Evolutionary conservation across 2,888 invertebrate genomes (phyloP), one percentile per base, ranked within the genome.

Genomic region (Agrilus cyanescens): DNA sequence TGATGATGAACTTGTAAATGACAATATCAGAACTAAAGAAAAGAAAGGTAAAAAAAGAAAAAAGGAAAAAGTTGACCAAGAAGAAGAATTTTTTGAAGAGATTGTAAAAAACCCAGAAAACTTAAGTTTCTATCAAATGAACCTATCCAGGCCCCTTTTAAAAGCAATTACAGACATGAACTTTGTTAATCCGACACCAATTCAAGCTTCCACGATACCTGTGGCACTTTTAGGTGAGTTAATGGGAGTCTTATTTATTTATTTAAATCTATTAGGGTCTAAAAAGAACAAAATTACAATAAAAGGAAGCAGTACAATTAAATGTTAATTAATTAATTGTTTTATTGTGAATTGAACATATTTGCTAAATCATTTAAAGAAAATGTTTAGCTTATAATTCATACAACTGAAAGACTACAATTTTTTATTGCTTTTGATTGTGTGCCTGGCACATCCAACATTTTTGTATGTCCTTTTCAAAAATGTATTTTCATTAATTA

Each of bases 131-230:
- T 87, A 91, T 62, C 89, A 94, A 71, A 94, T 98, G 93, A 95
- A 96, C 67, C 70, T 97, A 16, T 96, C 96, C 0, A 73, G 96
- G 45, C 96, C 96, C 0, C 67, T 98, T 25, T 72, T 97, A 59
- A 93, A 95, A 63, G 88, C 96, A 0, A 83, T 97, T 33, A 81
- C 83, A 1, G 75, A 82, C 2, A 75, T 96, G 66, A 90, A 89
- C 53, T 97, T 86, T 66, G 80, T 85, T 4, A 86, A 89, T 60
- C 97, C 98, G 1, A 98, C 98, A 1, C 96, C 96, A 0, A 96
- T 98, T 57, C 98, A 98, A 67, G 79, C 90, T 1, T 85, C 93
- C 0, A 91, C 95, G 0, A 89, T 98, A 61, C 97, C 98, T 1
- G 76, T 95, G 8, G 96, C 93, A 4, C 69, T 98, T 44, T 70